These are phyloP conservation scores for Halichoeres trimaculatus DNA, from an alignment of 2,113 vertebrate genomes.

Conservation along the genomic window DNA sequence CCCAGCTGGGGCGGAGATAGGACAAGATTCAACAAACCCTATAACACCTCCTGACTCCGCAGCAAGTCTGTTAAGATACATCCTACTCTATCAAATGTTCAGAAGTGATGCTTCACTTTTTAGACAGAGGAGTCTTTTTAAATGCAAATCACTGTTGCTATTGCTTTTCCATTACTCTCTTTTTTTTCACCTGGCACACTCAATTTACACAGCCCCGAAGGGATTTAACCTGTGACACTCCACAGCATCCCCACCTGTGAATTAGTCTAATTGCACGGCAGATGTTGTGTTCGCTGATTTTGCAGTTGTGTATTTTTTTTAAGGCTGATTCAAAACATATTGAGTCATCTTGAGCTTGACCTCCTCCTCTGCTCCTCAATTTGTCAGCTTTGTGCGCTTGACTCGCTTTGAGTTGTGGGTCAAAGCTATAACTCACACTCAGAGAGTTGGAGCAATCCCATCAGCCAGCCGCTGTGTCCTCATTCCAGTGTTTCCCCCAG, in stretches of 20 bases:
- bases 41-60: slow-evolving; percentile 60
- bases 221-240: slow-evolving; percentile 27
- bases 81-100: slow-evolving; percentile 34
- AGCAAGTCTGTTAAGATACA: slow-evolving; percentile 49
- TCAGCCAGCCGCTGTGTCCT: slow-evolving; percentile 71
- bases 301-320: slow-evolving; percentile 1
- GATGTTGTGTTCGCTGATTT: slow-evolving; percentile 35
- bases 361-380: slow-evolving; percentile 58
- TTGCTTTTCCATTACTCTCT: slow-evolving; percentile 48
- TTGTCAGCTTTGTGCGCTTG: slow-evolving; percentile 71
- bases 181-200: slow-evolving; percentile 38
- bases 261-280: slow-evolving; percentile 50
- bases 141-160: slow-evolving; percentile 58
- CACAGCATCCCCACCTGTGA: slow-evolving; percentile 6
- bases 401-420: slow-evolving; percentile 75
- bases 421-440: slow-evolving; percentile 75
- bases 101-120: slow-evolving; percentile 49
- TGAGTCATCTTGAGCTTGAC: slow-evolving; percentile 50
- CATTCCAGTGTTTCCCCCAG: slow-evolving; percentile 72
- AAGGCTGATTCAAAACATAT: slow-evolving; percentile 29
- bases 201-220: slow-evolving; percentile 28
- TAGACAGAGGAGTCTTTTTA: slow-evolving; percentile 49
- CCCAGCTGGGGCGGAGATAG: slow-evolving; percentile 44
- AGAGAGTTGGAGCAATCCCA: slow-evolving; percentile 67
- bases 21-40: slow-evolving; percentile 58